Evolutionary conservation across 1,140 invertebrate genomes (phyloP).

Genomic region (Chironomus tepperi): DNA sequence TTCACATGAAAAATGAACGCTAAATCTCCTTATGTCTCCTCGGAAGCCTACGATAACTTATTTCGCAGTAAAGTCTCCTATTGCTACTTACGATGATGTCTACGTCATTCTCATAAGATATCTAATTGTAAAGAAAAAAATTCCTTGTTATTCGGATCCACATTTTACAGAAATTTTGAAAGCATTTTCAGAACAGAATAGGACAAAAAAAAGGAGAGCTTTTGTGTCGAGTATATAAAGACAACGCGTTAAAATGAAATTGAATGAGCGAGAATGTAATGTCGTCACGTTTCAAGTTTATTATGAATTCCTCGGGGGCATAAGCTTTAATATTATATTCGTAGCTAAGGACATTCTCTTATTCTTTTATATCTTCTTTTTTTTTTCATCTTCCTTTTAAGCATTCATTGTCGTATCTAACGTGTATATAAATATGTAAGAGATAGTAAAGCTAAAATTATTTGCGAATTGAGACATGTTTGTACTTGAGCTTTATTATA

Average conservation of each 20-base stretch:
- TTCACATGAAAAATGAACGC: too few relatives aligned
- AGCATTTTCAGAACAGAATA: too few relatives aligned
- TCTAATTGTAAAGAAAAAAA: too few relatives aligned
- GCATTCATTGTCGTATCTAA: background rate
- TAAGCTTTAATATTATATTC: background rate
- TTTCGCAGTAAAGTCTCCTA: too few relatives aligned
- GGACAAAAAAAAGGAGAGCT: too few relatives aligned
- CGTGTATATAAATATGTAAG: background rate
- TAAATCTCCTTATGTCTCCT: too few relatives aligned
- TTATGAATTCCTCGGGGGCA: constrained; percentile 20
- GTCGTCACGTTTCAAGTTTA: constrained; percentile 21
- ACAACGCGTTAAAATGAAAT: background rate
- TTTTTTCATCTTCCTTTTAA: background rate
- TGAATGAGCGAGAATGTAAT: background rate
- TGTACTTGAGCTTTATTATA: constrained; percentile 1
- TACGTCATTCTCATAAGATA: too few relatives aligned
- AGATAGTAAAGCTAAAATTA: constrained; percentile 1
- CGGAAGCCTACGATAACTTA: too few relatives aligned
- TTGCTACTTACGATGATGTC: too few relatives aligned
- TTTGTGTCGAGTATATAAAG: background rate
- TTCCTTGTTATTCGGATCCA: too few relatives aligned
- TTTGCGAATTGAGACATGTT: constrained; percentile 1
- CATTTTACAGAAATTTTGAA: too few relatives aligned
- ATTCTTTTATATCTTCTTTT: background rate
- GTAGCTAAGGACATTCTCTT: background rate